Evolutionary conservation across 1,140 invertebrate genomes (phyloP), one percentile per base, ranked within the genome.

Genomic region (Papilio machaon): DNA sequence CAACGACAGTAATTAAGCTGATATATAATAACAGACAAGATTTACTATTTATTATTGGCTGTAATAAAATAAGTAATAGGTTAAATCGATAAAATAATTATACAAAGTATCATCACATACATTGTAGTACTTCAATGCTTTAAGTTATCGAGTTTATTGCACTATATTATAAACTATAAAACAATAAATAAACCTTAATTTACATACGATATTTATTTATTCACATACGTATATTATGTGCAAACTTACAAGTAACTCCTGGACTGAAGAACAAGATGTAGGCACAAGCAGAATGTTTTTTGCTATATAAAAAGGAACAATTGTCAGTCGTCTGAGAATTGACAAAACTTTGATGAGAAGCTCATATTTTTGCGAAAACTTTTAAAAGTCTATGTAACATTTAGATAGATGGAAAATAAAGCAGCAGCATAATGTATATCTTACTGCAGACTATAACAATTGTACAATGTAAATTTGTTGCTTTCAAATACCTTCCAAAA

Each of bases 31-130:
- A 64, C 77, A 64, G 10, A 7, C 47, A n/a, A 75, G 47, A 70
- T 77, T 38, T 52, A 58, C 52, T 38, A 54, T 77, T 54, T 54
- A 58, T 52, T 49, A 47, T 30, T 76, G 7, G 13, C 23, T 10
- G 49, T 76, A 76, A 76, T 76, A 47, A 49, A 76, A 46, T 46
- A 49, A 30, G 9, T 30, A 13, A 23, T 54, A 35, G 30, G n/a
- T 76, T 49, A 77, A 38, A n/a, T 54, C 30, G 58, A 77, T 77
- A 77, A 77, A 77, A 52, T 52, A 76, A 15, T 76, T 8, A 76
- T 47, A 77, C 49, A 35, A 70, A 70, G 30, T 70, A 67, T 67
- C 23, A 30, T 17, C 23, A 17, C 1, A 43, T 23, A 77, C 75
- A 77, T 77, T 77, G 52, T 77, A 54, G 30, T 58, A 70, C 30